phyloP scores from a whole-genome alignment of 2,797 vertebrate genomes.

The Phoebastria nigripes region DNA sequence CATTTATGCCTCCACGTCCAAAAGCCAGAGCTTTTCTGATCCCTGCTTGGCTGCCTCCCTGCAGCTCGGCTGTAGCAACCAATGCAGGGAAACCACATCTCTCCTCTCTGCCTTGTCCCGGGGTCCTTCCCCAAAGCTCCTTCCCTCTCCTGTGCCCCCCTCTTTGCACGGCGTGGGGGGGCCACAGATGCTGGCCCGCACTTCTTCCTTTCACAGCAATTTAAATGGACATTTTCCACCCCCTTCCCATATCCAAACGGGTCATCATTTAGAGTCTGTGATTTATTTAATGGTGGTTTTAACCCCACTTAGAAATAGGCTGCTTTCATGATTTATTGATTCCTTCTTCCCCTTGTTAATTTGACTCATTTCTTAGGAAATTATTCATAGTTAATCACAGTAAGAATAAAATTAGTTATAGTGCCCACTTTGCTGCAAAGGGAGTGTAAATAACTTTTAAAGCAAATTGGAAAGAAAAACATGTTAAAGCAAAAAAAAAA shows the following conservation, averaged over 20 bases:
- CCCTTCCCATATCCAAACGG: not conserved
- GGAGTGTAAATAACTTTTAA: slow-evolving; percentile 78
- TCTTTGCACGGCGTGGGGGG: not conserved
- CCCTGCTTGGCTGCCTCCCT: not conserved
- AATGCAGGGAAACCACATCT: not conserved
- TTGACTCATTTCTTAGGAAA: slow-evolving; percentile 80
- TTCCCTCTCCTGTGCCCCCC: not conserved
- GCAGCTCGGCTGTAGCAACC: not conserved
- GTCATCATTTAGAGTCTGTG: slow-evolving; percentile 62
- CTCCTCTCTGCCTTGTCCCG: not conserved
- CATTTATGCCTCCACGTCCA: not conserved
- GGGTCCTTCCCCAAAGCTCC: not conserved
- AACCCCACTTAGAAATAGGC: slow-evolving; percentile 78
- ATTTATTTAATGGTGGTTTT: slow-evolving; percentile 77
- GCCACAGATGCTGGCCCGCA: not conserved
- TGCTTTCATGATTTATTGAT: slow-evolving; percentile 77
- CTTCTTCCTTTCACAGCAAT: slow-evolving; percentile 12
- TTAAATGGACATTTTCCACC: slow-evolving; percentile 5
- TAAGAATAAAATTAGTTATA: slow-evolving; percentile 77
- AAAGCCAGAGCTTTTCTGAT: not conserved
- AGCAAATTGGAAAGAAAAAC: slow-evolving; percentile 51
- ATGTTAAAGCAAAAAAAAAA: slow-evolving; percentile 34
- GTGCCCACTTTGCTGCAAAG: slow-evolving; percentile 73
- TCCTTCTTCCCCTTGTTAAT: slow-evolving; percentile 76
- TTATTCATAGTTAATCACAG: slow-evolving; percentile 78